Evolutionary conservation across 2,113 vertebrate genomes (phyloP), one percentile per base, ranked within the genome.

Genomic region (Xiphophorus hellerii): DNA sequence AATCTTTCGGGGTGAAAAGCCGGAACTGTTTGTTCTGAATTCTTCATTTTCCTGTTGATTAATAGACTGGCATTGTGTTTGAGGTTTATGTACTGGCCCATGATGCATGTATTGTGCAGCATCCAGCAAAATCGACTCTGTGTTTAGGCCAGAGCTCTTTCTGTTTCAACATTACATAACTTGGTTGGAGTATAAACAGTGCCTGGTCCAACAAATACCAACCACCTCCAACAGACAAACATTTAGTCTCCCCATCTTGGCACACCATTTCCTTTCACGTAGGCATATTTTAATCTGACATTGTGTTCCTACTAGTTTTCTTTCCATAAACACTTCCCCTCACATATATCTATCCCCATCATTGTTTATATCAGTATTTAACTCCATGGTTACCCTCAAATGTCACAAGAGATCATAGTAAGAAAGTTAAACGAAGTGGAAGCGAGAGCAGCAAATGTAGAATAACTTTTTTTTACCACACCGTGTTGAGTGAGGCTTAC

Each of bases 141-240:
- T 68, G 71, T 85, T 89, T 87, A 81, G 78, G 71, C 77, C 68
- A 31, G 61, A 74, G 72, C 74, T 75, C 75, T 81, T 74, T 81
- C 73, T 81, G 65, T 81, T 81, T 85, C 65, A 27, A 74, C 58
- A 62, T 90, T 88, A 74, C 75, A 78, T 88, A 90, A 92, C 68
- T 71, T 73, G 69, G 62, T 86, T 73, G 69, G 71, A 84, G 68
- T 76, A 66, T 84, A 84, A 89, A 88, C 80, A 83, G 58, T 73
- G 64, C 48, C 62, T 29, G 69, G 33, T 66, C 76, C 51, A 79
- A 68, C 64, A 80, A 84, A 87, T 42, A 80, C 62, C 63, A 73
- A 3, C 67, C 71, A 64, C 35, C 27, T 70, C 66, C 48, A 62
- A 1, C 30, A 70, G 33, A 82, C 28, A 77, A 68, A 84, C 73